phyloP scores from a whole-genome alignment of 1,140 invertebrate species.

The Globodera ellingtonae region DNA sequence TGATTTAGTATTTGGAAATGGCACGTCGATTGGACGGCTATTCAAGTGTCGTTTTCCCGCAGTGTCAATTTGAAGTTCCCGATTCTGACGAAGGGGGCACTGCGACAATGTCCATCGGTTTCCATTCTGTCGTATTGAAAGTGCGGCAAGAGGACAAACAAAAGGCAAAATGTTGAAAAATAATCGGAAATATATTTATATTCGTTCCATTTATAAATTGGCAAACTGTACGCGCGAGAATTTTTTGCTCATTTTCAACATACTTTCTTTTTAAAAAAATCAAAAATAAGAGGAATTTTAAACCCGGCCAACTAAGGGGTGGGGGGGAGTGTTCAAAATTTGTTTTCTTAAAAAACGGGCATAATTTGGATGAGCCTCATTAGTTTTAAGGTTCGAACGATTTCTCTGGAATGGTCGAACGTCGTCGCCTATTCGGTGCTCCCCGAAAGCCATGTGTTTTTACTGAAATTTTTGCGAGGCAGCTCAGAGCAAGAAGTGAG shows the following conservation, averaged over 20 bases:
- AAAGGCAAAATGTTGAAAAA: conserved; percentile 30
- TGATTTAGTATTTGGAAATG: conserved; percentile 48
- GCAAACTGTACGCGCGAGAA: no score
- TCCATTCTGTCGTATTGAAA: conserved; percentile 34
- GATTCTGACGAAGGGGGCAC: conserved; percentile 36
- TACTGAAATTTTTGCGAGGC: conserved; percentile 27
- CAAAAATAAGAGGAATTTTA: no score
- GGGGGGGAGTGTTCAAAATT: no score
- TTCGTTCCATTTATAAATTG: no score
- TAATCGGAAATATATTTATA: neutral
- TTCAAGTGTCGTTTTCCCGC: conserved; percentile 35
- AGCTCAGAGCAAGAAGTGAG: conserved; percentile 8
- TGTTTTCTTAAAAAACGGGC: no score
- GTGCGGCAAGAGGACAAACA: conserved; percentile 37
- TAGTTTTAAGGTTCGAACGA: conserved; percentile 37
- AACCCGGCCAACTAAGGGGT: no score
- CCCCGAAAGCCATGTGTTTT: conserved; percentile 37
- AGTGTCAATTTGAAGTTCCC: conserved; percentile 34
- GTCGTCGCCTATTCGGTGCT: conserved; percentile 36
- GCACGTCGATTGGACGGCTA: conserved; percentile 49
- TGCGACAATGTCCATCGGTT: conserved; percentile 34
- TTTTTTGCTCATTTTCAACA: no score
- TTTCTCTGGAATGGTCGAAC: conserved; percentile 36
- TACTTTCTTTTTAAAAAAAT: no score
- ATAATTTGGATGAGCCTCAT: no score